Evolutionary conservation across 2,797 vertebrate species (phyloP).

Genomic region (Neostethus bicornis): DNA sequence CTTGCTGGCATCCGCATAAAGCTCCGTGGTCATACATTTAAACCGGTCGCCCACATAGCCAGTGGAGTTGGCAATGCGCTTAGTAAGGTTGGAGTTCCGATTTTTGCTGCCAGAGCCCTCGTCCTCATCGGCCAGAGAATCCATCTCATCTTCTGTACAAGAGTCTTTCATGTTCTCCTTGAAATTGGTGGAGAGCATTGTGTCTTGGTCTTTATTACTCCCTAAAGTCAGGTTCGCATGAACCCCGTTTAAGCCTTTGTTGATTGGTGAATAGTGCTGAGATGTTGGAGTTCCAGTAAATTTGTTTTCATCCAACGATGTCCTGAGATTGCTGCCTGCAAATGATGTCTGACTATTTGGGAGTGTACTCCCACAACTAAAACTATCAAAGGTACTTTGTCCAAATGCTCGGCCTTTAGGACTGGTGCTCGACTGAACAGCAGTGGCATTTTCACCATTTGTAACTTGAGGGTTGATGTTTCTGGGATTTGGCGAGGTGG

Average conservation of each 20-base stretch:
- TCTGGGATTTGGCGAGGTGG: constrained; percentile 3
- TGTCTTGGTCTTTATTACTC: background rate
- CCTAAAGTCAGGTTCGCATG: constrained; percentile 6
- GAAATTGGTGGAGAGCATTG: background rate
- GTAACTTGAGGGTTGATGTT: constrained; percentile 9
- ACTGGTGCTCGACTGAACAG: background rate
- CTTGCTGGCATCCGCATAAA: constrained; percentile 89
- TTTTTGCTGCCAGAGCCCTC: constrained; percentile 75
- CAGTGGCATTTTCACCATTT: constrained; percentile 11
- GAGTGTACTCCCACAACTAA: constrained; percentile 1
- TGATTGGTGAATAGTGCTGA: constrained; percentile 10
- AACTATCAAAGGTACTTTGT: constrained; percentile 11
- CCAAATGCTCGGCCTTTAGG: constrained; percentile 10
- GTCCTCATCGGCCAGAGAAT: constrained; percentile 68
- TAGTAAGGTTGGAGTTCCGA: constrained; percentile 86
- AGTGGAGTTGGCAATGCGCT: constrained; percentile 88
- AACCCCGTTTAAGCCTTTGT: background rate
- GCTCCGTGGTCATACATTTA: constrained; percentile 89
- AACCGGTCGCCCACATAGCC: constrained; percentile 90
- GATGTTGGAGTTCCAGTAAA: constrained; percentile 6
- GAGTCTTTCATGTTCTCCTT: constrained; percentile 77
- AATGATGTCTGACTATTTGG: constrained; percentile 3
- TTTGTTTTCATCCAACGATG: constrained; percentile 1
- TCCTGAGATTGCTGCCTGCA: constrained; percentile 2
- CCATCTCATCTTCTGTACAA: constrained; percentile 56